Conservation (phyloP, 2,113 vertebrate species). For the Perccottus glenii region DNA sequence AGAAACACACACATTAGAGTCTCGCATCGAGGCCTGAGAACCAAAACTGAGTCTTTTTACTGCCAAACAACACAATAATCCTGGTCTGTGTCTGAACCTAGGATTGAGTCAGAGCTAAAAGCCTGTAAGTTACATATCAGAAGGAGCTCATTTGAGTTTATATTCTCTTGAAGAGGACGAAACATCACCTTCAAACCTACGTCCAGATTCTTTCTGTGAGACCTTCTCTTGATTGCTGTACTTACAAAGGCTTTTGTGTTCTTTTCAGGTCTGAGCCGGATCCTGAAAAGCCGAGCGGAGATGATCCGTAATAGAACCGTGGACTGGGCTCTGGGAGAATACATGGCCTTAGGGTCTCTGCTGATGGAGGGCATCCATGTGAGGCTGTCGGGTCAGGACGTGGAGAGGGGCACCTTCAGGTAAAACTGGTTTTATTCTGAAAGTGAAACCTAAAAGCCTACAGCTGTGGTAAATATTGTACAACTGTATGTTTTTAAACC, state of each 20-base stretch:
- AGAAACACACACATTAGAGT: too few species aligned
- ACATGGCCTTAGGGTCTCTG: constrained; percentile 94
- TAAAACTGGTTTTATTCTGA: constrained; percentile 41
- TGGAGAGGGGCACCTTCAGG: constrained; percentile 98
- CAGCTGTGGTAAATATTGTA: too few species aligned
- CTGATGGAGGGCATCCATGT: constrained; percentile 95
- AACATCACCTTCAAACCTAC: neutral
- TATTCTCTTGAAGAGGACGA: rapidly evolving
- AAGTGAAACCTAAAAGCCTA: neutral
- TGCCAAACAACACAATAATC: too few species aligned
- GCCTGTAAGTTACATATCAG: too few species aligned
- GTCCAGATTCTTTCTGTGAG: neutral
- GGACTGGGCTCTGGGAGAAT: constrained; percentile 95
- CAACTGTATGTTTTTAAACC: too few species aligned
- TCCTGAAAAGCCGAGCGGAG: constrained; percentile 89
- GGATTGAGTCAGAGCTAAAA: too few species aligned
- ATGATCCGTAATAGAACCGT: constrained; percentile 89
- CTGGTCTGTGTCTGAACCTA: too few species aligned
- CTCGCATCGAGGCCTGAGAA: too few species aligned
- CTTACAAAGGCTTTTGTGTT: too few species aligned
- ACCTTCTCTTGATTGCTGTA: neutral
- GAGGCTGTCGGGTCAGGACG: constrained; percentile 95
- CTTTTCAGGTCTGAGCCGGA: constrained; percentile 88
- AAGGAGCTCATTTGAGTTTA: too few species aligned
- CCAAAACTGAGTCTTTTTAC: too few species aligned